A percentile compares a stretch with the other conserved stretches of the same genome.
These are phyloP conservation scores for Cyprinella venusta DNA, from an alignment of 2,797 vertebrate genomes.

Conservation along the genomic window DNA sequence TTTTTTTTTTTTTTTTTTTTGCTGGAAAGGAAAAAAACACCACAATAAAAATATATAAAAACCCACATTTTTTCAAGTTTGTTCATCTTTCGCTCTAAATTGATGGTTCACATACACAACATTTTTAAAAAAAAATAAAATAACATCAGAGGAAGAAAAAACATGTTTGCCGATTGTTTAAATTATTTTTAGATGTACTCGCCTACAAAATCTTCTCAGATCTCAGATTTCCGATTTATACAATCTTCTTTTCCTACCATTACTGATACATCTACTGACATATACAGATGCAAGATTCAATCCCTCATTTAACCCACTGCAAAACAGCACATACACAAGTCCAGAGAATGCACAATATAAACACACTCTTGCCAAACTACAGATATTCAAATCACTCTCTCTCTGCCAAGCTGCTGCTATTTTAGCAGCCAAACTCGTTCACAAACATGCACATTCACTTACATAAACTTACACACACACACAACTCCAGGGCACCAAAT, in stretches of 20 bases:
- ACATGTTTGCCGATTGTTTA: no score
- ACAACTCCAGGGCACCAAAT: constrained; percentile 38
- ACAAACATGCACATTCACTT: constrained; percentile 39
- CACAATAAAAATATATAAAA: no score
- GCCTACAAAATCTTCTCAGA: no score
- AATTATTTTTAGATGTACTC: no score
- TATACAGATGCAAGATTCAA: not conserved
- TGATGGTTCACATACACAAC: no score
- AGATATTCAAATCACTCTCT: constrained; percentile 24
- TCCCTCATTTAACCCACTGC: not conserved
- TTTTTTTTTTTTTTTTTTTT: no score
- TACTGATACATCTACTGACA: not conserved
- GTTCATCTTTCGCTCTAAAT: no score
- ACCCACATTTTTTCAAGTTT: no score
- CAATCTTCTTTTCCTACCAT: not conserved
- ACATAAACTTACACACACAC: constrained; percentile 39
- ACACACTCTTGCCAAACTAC: constrained; percentile 35
- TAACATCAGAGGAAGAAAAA: no score
- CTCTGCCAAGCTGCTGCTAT: constrained; percentile 44
- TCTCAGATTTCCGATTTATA: no score
- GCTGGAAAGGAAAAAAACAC: no score
- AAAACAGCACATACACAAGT: not conserved
- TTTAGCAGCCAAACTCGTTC: constrained; percentile 45
- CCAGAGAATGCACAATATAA: constrained; percentile 19
- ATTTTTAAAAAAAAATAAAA: no score